These are phyloP conservation scores for Dromiciops gliroides DNA, from an alignment of 2,113 vertebrate genomes.

Conservation along the genomic window DNA sequence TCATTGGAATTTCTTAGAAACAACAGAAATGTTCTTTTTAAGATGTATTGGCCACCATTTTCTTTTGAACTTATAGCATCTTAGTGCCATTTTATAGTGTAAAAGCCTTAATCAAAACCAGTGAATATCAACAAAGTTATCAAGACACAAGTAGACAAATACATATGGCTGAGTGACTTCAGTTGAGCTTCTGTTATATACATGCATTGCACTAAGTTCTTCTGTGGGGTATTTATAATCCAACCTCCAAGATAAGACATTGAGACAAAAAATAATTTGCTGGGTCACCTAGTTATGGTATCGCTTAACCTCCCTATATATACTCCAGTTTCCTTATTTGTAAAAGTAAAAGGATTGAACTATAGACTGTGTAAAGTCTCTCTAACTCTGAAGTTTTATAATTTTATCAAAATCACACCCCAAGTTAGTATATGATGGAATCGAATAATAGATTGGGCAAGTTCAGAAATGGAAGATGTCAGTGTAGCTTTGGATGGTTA, in stretches of 20 bases:
- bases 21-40: background rate
- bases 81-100: background rate
- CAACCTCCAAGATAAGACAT: background rate
- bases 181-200: background rate
- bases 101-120: background rate
- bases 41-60: background rate
- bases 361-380: background rate
- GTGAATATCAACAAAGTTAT: background rate
- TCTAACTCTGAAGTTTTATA: background rate
- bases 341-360: background rate
- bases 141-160: background rate
- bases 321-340: background rate
- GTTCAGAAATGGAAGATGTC: background rate
- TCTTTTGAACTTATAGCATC: background rate
- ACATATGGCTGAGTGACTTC: background rate
- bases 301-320: background rate
- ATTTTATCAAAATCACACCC: background rate
- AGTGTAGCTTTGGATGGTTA: background rate
- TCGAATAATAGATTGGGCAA: background rate
- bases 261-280: background rate
- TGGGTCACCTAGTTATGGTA: background rate
- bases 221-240: background rate
- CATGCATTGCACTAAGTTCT: background rate
- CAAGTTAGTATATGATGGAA: background rate
- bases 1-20: constrained; percentile 34